Evolutionary conservation across 2,888 invertebrate genomes (phyloP), one percentile per base, ranked within the genome.

Genomic region (Eucera pruinosa): DNA sequence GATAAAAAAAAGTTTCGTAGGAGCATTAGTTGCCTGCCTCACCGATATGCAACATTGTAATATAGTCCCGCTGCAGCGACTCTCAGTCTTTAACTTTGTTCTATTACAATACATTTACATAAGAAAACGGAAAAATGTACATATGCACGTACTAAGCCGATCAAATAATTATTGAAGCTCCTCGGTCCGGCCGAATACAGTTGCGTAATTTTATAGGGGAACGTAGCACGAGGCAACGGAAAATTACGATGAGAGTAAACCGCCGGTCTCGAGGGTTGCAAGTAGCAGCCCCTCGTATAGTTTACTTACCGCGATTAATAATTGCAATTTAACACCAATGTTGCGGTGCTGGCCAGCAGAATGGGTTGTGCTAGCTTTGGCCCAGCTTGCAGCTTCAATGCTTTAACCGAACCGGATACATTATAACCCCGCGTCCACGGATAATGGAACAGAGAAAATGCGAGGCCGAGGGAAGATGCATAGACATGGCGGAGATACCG

Each of bases 281-380:
- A 74, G 61, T 62, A 47, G 73, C 43, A 23, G 18, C 50, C 52
- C 39, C 79, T 58, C 79, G 68, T 75, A 74, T 80, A 78, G 71
- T 76, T 74, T 75, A 76, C 73, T 71, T 71, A 72, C 81, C 72
- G 76, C 78, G 77, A 83, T 83, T 83, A 83, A 83, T 83, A 83
- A 83, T 83, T 74, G 83, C 78, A 81, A 83, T 83, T 83, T 83
- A 83, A 83, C 78, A 73, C 76, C 81, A 78, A 78, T 78, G 78
- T 78, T 81, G 83, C 57, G 83, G 83, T 70, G 18, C 54, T 25
- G 58, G 62, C 60, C 64, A 57, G 64, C 58, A 57, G 68, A 81
- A 74, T 74, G 76, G 68, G 64, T 50, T 78, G 74, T 65, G 50
- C 25, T 47, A 27, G 64, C 60, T 76, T 66, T 61, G 64, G 64